Evolutionary conservation across 2,113 vertebrate species (phyloP), one percentile per base, ranked within the genome.

Genomic region (Caracal caracal): DNA sequence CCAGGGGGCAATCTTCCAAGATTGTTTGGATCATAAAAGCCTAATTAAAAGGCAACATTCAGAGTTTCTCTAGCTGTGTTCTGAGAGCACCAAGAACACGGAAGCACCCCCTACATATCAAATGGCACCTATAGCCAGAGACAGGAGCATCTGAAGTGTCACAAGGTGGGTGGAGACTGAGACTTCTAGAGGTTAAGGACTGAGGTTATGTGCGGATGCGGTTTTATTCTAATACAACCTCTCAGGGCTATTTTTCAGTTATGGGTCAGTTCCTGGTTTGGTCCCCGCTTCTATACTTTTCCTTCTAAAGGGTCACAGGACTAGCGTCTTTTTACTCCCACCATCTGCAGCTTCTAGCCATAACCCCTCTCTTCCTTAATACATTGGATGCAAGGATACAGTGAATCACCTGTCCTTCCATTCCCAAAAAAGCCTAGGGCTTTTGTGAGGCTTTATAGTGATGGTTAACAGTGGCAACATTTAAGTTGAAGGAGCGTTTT

Each of bases 251-350:
- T 20, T 83, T 40, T n/a, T 89, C 26, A 93, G 37, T 49, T 2
- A 2, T 66, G 16, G 8, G 0, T 28, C 53, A 66, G 40, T 0
- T 73, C 33, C 26, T 26, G 10, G 2, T 26, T 90, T 81, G 37
- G 6, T 12, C 22, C 3, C 10, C 1, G 0, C 6, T 47, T 7
- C 22, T 63, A 30, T 24, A 10, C 49, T 47, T 73, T 65, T 82
- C 30, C 6, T 40, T 53, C 22, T n/a, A 28, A 24, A 19, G 16
- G 2, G 5, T 2, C 11, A 1, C 0, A 3, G 6, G 26, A 3
- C 24, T 61, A n/a, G 20, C 2, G 56, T 83, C 12, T 59, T 83
- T 70, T 10, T 6, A 75, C 15, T 24, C 5, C 6, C 1, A 9
- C 9, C 30, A 20, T 20, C 22, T 33, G 73, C 3, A 86, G 30